A percentile compares a stretch with the other conserved stretches of the same genome.
Conservation (phyloP, 2,888 invertebrate species). For the Aquatica leii region DNA sequence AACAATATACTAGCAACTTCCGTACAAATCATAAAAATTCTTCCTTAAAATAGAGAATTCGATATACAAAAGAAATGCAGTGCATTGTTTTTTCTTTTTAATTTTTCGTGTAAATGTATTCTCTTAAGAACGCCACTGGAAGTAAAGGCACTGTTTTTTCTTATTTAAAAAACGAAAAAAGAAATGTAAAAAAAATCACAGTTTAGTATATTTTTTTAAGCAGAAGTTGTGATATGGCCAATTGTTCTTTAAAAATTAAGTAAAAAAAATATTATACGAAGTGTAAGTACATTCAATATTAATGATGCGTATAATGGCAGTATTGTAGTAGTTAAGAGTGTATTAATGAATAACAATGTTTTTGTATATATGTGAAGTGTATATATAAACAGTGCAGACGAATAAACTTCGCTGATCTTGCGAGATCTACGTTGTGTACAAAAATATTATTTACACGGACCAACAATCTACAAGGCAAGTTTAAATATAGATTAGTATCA, state of each 20-base stretch:
- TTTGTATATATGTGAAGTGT: conserved; percentile 13
- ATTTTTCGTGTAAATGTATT: background rate
- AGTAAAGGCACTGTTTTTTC: conserved; percentile 23
- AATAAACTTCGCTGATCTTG: conserved; percentile 15
- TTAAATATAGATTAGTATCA: conserved; percentile 28
- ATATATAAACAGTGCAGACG: background rate
- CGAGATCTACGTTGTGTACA: conserved; percentile 28
- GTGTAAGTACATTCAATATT: conserved; percentile 19
- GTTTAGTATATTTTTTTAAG: conserved; percentile 9
- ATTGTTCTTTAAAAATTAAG: conserved; percentile 8
- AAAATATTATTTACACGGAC: conserved; percentile 37
- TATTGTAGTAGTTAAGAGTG: conserved; percentile 19
- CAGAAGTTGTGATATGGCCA: conserved; percentile 9
- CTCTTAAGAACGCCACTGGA: background rate
- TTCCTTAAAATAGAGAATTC: conserved; percentile 9
- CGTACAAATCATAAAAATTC: conserved; percentile 29
- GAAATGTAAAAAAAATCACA: conserved; percentile 17
- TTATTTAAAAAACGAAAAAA: conserved; percentile 3
- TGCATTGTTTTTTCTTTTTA: background rate
- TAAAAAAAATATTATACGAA: background rate
- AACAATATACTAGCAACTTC: conserved; percentile 34
- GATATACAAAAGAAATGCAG: background rate
- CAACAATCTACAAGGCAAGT: conserved; percentile 35
- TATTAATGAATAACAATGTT: conserved; percentile 21
- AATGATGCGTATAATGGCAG: conserved; percentile 12